Percentiles rank a stretch among this genome's conserved stretches.
phyloP scores from a whole-genome alignment of 2,888 invertebrate genomes.

The Hipparchia semele region DNA sequence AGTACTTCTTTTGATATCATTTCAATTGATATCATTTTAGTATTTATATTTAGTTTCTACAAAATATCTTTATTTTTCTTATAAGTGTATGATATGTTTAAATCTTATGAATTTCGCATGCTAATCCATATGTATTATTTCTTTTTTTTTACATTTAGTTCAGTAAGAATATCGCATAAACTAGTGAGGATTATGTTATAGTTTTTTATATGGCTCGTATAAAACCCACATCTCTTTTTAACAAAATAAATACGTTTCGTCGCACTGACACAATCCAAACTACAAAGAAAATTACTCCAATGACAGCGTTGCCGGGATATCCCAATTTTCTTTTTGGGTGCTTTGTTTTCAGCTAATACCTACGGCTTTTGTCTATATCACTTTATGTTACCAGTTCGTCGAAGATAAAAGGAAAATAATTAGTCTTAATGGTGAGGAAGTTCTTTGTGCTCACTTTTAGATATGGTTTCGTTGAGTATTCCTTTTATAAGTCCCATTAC shows the following conservation, averaged over 20 bases:
- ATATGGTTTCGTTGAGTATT: background rate
- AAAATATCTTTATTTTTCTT: background rate
- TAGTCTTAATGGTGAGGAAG: slow-evolving; percentile 32
- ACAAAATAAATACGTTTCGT: slow-evolving; percentile 23
- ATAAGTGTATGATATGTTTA: too few relatives aligned
- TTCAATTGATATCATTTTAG: background rate
- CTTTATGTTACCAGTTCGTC: slow-evolving; percentile 34
- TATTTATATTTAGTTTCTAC: background rate
- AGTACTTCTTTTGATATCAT: slow-evolving; percentile 49
- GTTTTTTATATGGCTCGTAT: background rate
- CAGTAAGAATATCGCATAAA: too few relatives aligned
- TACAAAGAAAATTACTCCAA: slow-evolving; percentile 66
- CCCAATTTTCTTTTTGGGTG: slow-evolving; percentile 61
- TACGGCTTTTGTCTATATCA: slow-evolving; percentile 38
- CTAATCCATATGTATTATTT: too few relatives aligned
- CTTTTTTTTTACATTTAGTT: too few relatives aligned
- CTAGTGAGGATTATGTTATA: background rate
- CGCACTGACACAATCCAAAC: slow-evolving; percentile 43
- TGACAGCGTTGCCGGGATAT: slow-evolving; percentile 54
- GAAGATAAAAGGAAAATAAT: slow-evolving; percentile 41
- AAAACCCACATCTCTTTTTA: slow-evolving; percentile 9
- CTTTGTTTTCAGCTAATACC: slow-evolving; percentile 57
- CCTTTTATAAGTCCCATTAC: background rate
- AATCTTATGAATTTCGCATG: too few relatives aligned
- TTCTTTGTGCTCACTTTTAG: slow-evolving; percentile 22